phyloP scores from a whole-genome alignment of 2,113 vertebrate genomes.

The Centropus unirufus region DNA sequence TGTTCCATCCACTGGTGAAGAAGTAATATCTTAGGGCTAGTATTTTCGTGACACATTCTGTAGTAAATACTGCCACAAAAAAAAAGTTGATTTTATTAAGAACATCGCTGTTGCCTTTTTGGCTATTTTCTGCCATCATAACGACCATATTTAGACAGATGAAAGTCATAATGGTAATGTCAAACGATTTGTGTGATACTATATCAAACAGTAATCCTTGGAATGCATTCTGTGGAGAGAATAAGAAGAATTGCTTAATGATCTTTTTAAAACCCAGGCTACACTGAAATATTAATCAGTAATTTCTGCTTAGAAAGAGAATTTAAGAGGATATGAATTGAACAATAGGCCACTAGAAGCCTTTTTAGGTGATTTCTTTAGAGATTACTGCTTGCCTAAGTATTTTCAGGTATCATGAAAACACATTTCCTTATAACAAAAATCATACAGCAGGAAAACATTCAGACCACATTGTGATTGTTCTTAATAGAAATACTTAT shows the following conservation, averaged over 20 bases:
- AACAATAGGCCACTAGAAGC: not conserved
- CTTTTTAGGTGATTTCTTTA: not conserved
- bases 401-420: not conserved
- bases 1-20: conserved; percentile 94
- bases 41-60: conserved; percentile 90
- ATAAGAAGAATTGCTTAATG: not conserved
- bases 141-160: conserved; percentile 93
- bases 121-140: conserved; percentile 89
- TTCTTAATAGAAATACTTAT: not conserved
- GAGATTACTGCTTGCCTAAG: not conserved
- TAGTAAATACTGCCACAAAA: conserved; percentile 91
- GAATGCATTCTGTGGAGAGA: conserved; percentile 81
- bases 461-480: not conserved
- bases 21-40: conserved; percentile 92
- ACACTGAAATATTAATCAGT: not conserved
- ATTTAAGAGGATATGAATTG: not conserved
- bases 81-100: conserved; percentile 87
- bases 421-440: not conserved
- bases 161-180: conserved; percentile 88
- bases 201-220: conserved; percentile 90
- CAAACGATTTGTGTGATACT: conserved; percentile 90
- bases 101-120: conserved; percentile 66
- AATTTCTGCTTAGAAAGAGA: not conserved
- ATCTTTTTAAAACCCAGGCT: not conserved
- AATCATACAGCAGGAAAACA: not conserved